phyloP scores from a whole-genome alignment of 2,113 vertebrate species.

The Chitala chitala region DNA sequence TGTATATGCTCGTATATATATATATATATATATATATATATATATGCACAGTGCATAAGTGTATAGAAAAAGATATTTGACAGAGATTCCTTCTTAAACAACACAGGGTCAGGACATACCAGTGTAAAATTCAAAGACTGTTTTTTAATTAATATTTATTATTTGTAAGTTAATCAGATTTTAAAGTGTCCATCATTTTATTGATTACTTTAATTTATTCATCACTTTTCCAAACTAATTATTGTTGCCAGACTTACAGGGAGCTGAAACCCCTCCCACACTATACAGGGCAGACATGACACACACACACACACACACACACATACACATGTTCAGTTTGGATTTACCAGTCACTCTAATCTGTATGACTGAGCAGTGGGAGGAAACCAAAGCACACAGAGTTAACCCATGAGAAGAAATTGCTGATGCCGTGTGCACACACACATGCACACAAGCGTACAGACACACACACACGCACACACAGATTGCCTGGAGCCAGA shows the following conservation, averaged over 20 bases:
- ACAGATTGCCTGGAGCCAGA: not conserved
- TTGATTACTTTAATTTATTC: no score
- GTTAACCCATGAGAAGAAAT: not conserved
- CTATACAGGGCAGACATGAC: no score
- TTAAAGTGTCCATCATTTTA: no score
- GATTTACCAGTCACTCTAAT: not conserved
- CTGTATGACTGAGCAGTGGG: not conserved
- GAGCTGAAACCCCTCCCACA: no score
- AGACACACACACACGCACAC: not conserved
- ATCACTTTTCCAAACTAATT: no score
- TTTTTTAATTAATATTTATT: slow-evolving; percentile 12
- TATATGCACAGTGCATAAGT: no score
- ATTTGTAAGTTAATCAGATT: not conserved
- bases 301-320: not conserved
- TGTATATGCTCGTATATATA: no score
- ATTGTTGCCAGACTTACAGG: no score
- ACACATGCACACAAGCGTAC: not conserved
- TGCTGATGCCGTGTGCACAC: not conserved
- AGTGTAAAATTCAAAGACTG: no score
- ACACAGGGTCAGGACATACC: not conserved
- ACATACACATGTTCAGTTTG: not conserved
- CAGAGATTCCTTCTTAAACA: not conserved
- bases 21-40: no score
- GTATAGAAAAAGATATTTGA: not conserved
- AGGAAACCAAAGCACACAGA: not conserved